Percentiles rank a stretch among this genome's conserved stretches.
Conservation (phyloP, 2,888 invertebrate genomes). For the Eupeodes latifasciatus region DNA sequence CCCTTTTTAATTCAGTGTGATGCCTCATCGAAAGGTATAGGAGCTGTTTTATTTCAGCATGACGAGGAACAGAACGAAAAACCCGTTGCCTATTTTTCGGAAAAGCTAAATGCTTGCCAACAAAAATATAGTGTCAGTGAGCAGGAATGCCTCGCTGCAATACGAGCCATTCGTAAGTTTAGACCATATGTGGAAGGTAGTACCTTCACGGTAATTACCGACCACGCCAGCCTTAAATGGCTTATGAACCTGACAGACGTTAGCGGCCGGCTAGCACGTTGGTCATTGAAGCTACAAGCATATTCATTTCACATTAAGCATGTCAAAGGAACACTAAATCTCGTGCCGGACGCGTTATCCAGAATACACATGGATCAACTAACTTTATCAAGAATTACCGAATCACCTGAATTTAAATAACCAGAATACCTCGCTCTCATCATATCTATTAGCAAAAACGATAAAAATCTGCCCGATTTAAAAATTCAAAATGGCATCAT, state of each 20-base stretch:
- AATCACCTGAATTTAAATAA: neutral
- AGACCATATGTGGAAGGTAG: no score
- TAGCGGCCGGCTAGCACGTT: neutral
- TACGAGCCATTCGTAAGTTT: no score
- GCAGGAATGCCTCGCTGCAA: no score
- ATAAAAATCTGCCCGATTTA: neutral
- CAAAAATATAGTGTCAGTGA: conserved; percentile 2
- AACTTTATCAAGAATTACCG: neutral
- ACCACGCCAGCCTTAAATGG: no score
- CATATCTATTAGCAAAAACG: neutral
- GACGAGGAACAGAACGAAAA: neutral
- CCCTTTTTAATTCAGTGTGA: no score
- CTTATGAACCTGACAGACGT: neutral
- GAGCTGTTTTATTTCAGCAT: neutral
- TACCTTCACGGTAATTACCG: no score
- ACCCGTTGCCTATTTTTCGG: no score
- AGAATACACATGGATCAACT: neutral
- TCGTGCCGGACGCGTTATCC: neutral
- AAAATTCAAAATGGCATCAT: no score
- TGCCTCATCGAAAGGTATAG: neutral
- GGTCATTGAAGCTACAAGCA: no score
- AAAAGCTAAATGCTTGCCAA: neutral
- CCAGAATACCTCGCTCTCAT: neutral
- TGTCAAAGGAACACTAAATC: neutral
- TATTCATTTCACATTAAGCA: neutral